These are phyloP conservation scores for Fundulus diaphanus DNA, from an alignment of 2,797 vertebrate species.

Conservation along the genomic window DNA sequence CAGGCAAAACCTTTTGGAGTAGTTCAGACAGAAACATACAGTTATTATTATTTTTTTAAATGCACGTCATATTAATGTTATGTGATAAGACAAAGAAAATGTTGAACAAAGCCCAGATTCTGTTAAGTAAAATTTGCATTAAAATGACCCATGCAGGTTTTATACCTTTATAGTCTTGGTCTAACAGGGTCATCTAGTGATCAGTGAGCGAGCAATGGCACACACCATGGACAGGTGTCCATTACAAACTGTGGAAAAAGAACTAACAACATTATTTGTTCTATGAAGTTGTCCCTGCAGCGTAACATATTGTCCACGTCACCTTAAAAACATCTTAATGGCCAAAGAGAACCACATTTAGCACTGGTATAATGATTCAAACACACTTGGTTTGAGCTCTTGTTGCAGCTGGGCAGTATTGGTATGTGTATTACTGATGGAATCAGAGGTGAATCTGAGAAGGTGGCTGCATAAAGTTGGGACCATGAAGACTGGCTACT, in stretches of 20 bases:
- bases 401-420: neutral
- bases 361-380: neutral
- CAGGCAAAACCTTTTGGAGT: neutral
- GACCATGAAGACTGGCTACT: slow-evolving; percentile 15
- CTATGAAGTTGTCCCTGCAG: neutral
- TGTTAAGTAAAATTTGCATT: neutral
- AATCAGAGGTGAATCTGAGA: slow-evolving; percentile 17
- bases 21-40: neutral
- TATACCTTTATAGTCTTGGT: no score
- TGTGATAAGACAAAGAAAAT: neutral
- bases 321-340: neutral
- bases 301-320: neutral
- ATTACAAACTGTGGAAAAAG: no score
- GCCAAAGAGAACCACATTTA: neutral
- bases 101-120: neutral
- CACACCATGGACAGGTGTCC: neutral
- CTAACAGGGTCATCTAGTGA: neutral
- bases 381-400: neutral
- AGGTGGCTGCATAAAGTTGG: slow-evolving; percentile 12
- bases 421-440: neutral
- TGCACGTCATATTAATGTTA: neutral
- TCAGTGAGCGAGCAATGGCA: neutral
- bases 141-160: no score
- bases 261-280: no score
- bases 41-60: neutral